Evolutionary conservation across 2,797 vertebrate species (phyloP), one percentile per base, ranked within the genome.

Genomic region (Amblyraja radiata): DNA sequence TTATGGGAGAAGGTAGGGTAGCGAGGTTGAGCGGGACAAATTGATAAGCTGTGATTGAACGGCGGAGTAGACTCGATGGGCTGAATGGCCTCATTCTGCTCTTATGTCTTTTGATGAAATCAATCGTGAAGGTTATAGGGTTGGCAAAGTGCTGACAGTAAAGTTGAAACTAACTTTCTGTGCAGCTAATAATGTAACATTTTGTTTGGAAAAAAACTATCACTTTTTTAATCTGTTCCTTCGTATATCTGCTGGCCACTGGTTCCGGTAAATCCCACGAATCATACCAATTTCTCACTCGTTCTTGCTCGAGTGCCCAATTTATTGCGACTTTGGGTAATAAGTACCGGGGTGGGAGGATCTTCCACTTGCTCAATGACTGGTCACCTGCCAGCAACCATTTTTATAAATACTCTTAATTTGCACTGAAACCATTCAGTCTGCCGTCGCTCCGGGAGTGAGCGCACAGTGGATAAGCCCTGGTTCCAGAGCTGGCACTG

Each of bases 361-460:
- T 88, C 63, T 88, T 88, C n/a, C 36, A 32, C 61, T 88, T 32
- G 32, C 1, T 68, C 16, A 54, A 32, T 88, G 63, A 88, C 84
- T 88, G 63, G 61, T 88, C 28, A 88, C 14, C 84, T 68, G 84
- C 84, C n/a, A 65, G 61, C 36, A 36, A 36, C 63, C 65, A n/a
- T 65, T 88, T n/a, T 68, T 88, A 88, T 88, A 88, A 88, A 88
- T 36, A 65, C n/a, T 68, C 18, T 54, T 14, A 88, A 21, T 68
- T 83, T 73, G 73, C 90, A 32, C 39, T 92, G 71, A 92, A 92
- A 58, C 90, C 21, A 46, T 21, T 54, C 39, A 92, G 39, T 92
- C 6, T 91, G 71, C 25, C 23, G 21, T 39, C 5, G 88, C 88
- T 73, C 88, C 25, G 71, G 71, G 71, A 92, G 68, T 54, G 71